phyloP scores from a whole-genome alignment of 1,140 invertebrate species.

The Solen grandis region DNA sequence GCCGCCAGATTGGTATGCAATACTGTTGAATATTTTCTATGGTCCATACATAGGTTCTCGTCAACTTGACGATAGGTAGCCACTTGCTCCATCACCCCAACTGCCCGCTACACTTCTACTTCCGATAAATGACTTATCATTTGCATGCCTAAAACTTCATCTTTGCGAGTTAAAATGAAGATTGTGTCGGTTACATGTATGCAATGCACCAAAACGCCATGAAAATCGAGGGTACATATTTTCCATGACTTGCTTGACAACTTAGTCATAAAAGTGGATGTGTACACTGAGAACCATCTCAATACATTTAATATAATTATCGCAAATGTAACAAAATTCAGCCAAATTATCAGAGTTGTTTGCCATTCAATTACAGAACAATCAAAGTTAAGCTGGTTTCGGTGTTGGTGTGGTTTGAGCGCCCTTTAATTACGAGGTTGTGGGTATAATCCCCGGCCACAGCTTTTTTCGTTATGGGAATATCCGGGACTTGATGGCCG shows the following conservation, averaged over 20 bases:
- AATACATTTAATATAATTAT: no score
- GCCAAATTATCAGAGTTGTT: no score
- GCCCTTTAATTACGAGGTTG: no score
- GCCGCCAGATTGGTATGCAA: constrained; percentile 22
- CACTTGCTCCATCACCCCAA: constrained; percentile 16
- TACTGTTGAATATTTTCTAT: constrained; percentile 5
- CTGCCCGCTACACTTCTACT: neutral
- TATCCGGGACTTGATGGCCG: no score
- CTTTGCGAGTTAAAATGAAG: neutral
- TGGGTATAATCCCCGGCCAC: no score
- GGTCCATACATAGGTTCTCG: neutral
- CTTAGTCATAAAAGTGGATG: constrained; percentile 1
- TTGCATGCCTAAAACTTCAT: constrained; percentile 5
- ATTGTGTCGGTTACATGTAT: constrained; percentile 17
- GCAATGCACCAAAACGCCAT: neutral
- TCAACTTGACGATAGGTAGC: constrained; percentile 4
- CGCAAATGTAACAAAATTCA: no score
- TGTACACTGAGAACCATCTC: constrained; percentile 21
- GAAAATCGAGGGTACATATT: neutral
- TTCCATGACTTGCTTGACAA: constrained; percentile 8
- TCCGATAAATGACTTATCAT: constrained; percentile 19
- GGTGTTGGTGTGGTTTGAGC: no score
- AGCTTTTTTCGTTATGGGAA: no score
- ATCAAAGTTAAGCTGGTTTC: no score
- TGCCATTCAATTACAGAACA: no score